Evolutionary conservation across 2,797 vertebrate species (phyloP).

Genomic region (Chromobotia macracanthus): DNA sequence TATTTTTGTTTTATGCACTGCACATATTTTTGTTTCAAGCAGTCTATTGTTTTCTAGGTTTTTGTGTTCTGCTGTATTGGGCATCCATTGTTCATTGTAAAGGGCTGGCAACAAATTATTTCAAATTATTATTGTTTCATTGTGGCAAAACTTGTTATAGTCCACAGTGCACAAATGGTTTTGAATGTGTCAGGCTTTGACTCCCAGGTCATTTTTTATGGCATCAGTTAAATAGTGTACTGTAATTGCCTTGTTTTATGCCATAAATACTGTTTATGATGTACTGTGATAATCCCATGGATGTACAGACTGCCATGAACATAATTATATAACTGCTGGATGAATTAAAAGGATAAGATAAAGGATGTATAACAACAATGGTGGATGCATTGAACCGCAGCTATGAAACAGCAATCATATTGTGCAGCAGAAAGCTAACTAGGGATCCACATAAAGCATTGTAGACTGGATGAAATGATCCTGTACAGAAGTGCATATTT

Average conservation of each 20-base stretch:
- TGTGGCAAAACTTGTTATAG: conserved; percentile 52
- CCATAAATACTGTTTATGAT: conserved; percentile 58
- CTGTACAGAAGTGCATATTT: conserved; percentile 42
- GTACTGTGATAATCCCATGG: conserved; percentile 44
- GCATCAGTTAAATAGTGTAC: conserved; percentile 58
- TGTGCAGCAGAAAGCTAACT: conserved; percentile 19
- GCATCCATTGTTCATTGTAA: conserved; percentile 31
- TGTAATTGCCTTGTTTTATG: conserved; percentile 64
- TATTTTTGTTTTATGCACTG: conserved; percentile 27
- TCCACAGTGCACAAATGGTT: conserved; percentile 48
- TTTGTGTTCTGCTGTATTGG: conserved; percentile 37
- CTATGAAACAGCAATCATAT: conserved; percentile 16
- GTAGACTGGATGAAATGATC: conserved; percentile 42
- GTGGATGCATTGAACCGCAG: conserved; percentile 37
- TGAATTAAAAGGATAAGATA: conserved; percentile 2
- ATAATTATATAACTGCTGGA: conserved; percentile 55
- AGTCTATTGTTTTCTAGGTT: conserved; percentile 45
- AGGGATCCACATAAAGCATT: conserved; percentile 24
- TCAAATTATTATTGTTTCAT: conserved; percentile 51
- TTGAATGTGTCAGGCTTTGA: conserved; percentile 51
- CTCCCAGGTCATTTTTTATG: conserved; percentile 55
- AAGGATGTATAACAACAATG: conserved; percentile 44
- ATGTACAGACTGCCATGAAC: conserved; percentile 57
- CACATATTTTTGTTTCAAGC: conserved; percentile 27
- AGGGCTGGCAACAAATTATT: conserved; percentile 48